phyloP scores from a whole-genome alignment of 2,113 vertebrate species.

The Cheirogaleus medius region DNA sequence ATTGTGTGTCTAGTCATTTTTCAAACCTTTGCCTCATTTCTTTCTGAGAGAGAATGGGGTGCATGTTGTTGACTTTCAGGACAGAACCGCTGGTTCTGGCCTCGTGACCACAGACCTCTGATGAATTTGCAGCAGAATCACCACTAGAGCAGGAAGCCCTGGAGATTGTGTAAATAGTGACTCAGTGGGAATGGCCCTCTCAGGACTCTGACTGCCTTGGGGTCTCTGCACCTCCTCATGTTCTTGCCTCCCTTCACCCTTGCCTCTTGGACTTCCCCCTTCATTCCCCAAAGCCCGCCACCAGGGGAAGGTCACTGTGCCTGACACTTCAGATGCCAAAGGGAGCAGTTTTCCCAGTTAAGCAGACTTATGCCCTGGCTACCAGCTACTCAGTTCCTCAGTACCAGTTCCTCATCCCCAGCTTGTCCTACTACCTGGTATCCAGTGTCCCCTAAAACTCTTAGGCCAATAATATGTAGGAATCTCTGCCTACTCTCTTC shows the following conservation, averaged over 20 bases:
- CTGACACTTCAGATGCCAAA: background rate
- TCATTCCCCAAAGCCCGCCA: background rate
- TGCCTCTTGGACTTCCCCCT: background rate
- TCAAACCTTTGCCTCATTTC: background rate
- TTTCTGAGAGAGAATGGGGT: background rate
- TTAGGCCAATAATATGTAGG: background rate
- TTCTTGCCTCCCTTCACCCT: background rate
- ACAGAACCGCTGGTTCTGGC: background rate
- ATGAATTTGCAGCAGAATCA: background rate
- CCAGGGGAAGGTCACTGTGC: background rate
- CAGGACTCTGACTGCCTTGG: background rate
- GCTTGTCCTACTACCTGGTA: background rate
- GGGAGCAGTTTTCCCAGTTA: background rate
- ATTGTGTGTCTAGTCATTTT: background rate
- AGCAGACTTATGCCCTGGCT: background rate
- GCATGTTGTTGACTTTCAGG: background rate
- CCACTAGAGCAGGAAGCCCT: background rate
- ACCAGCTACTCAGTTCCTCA: background rate
- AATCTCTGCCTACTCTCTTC: background rate
- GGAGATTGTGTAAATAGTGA: background rate
- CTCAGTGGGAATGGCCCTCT: background rate
- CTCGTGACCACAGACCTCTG: background rate
- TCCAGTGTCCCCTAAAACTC: background rate
- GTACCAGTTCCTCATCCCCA: background rate
- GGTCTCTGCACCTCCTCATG: background rate